Conservation (phyloP, 2,113 vertebrate species). For the Mesitornis unicolor region DNA sequence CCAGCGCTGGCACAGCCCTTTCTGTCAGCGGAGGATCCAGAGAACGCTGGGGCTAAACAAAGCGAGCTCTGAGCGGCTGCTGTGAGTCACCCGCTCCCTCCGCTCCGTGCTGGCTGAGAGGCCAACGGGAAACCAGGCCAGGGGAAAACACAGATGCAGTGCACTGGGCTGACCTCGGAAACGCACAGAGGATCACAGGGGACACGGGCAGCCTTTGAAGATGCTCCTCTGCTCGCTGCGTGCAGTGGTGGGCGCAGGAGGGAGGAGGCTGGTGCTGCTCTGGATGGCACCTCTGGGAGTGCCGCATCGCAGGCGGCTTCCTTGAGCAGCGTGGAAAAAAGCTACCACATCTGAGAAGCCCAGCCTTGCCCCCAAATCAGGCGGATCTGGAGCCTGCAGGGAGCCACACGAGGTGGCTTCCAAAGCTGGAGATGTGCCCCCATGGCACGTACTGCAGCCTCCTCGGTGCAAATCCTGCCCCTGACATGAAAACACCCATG, state of each 20-base stretch:
- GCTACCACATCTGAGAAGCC: not conserved
- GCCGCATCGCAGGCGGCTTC: not conserved
- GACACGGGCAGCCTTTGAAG: not conserved
- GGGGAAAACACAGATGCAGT: slow-evolving; percentile 43
- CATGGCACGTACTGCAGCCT: accelerated
- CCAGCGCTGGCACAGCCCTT: not conserved
- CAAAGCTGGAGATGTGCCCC: not conserved
- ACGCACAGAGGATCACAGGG: not conserved
- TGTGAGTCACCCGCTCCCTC: slow-evolving; percentile 32
- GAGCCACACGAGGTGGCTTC: not conserved
- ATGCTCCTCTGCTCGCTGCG: not conserved
- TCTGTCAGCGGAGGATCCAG: not conserved
- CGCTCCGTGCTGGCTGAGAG: not conserved
- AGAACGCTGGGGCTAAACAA: not conserved
- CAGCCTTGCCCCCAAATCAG: not conserved
- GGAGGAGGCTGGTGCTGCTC: not conserved
- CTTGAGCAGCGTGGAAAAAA: not conserved
- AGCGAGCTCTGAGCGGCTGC: slow-evolving; percentile 26
- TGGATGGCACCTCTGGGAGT: not conserved
- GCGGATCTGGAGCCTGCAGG: not conserved
- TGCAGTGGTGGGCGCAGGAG: not conserved
- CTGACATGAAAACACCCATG: not conserved
- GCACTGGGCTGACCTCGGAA: slow-evolving; percentile 37
- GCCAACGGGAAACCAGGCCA: slow-evolving; percentile 7
- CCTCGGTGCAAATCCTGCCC: not conserved